Conservation (phyloP, 2,113 vertebrate genomes). For the Microtus ochrogaster region DNA sequence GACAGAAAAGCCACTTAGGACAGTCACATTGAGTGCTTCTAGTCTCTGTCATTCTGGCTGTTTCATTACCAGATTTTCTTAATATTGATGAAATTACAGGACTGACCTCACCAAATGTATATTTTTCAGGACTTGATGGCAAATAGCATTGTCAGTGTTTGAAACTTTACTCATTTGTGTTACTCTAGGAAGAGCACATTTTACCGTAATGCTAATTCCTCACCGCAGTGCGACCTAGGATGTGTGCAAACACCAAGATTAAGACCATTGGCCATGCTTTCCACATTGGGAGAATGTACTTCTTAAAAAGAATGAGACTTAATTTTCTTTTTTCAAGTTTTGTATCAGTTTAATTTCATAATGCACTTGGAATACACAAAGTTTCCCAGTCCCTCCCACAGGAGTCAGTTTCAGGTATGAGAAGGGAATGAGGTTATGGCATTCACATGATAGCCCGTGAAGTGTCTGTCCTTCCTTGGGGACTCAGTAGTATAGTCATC, state of each 20-base stretch:
- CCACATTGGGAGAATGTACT: not conserved
- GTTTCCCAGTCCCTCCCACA: not conserved
- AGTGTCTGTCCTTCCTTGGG: not conserved
- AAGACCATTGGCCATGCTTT: not conserved
- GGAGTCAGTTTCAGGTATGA: not conserved
- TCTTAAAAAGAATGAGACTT: slow-evolving; percentile 11
- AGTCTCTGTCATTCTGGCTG: not conserved
- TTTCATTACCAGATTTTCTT: slow-evolving; percentile 13
- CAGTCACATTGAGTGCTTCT: not conserved
- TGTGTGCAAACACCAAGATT: not conserved
- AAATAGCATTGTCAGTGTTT: not conserved
- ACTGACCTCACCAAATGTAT: not conserved
- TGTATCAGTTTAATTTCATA: not conserved
- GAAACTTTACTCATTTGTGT: not conserved
- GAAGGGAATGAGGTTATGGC: not conserved
- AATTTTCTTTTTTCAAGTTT: not conserved
- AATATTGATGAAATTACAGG: not conserved
- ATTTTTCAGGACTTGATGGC: not conserved
- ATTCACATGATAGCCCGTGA: no score
- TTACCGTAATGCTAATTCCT: not conserved
- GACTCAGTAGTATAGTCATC: not conserved
- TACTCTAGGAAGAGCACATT: not conserved
- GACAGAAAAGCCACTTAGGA: not conserved
- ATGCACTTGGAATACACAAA: not conserved
- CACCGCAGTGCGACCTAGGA: not conserved